Conservation (phyloP, 2,113 vertebrate species). For the Morone chrysops region DNA sequence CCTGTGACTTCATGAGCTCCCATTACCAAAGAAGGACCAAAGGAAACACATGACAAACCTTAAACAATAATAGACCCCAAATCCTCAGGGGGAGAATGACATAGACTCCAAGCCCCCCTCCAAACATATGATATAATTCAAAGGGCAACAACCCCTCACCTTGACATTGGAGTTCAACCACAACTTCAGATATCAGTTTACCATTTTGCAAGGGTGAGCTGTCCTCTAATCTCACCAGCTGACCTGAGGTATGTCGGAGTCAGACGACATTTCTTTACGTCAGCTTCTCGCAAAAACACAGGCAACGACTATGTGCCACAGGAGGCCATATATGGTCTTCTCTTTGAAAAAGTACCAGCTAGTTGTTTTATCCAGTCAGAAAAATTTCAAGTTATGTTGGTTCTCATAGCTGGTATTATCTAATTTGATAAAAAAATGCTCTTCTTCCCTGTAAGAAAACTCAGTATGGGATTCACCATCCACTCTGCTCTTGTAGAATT, state of each 20-base stretch:
- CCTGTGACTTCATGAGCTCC: slow-evolving; percentile 47
- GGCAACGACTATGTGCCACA: slow-evolving; percentile 4
- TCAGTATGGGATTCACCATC: neutral
- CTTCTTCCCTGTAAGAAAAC: neutral
- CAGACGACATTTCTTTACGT: slow-evolving; percentile 57
- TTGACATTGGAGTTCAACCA: slow-evolving; percentile 72
- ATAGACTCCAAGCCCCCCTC: slow-evolving; percentile 46
- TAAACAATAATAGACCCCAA: slow-evolving; percentile 65
- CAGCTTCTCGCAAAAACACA: slow-evolving; percentile 46
- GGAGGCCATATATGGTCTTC: slow-evolving; percentile 37
- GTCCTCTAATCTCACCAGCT: slow-evolving; percentile 68
- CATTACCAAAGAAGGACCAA: slow-evolving; percentile 45
- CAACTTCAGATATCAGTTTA: slow-evolving; percentile 71
- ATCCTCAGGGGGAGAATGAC: slow-evolving; percentile 56
- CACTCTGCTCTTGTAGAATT: slow-evolving; percentile 1
- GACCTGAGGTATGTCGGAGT: slow-evolving; percentile 68
- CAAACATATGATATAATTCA: slow-evolving; percentile 76
- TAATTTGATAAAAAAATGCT: slow-evolving; percentile 21
- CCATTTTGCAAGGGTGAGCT: slow-evolving; percentile 55
- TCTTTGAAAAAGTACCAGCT: slow-evolving; percentile 30
- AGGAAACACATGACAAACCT: slow-evolving; percentile 55
- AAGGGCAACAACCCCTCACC: slow-evolving; percentile 69
- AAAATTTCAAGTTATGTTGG: slow-evolving; percentile 1
- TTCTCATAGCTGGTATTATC: neutral
- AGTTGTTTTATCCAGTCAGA: slow-evolving; percentile 2